Base-by-base conservation (phyloP, 2,888 invertebrate genomes). In the Omphaloscelis lunosa region DNA sequence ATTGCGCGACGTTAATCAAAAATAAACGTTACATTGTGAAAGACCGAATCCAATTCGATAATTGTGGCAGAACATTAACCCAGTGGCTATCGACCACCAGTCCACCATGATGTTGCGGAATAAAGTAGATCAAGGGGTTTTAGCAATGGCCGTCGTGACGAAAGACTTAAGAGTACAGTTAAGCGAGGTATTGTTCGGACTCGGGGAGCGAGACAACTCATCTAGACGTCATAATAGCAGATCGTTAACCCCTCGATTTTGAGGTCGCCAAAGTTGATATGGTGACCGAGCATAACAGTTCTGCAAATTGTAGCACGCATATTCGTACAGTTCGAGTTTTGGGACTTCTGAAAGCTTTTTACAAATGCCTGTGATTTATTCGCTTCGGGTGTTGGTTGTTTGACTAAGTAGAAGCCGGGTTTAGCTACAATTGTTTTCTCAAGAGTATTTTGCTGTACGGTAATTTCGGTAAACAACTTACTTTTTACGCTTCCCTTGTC, bases 201-300 rank as follows among this genome's bases (percentile, higher is more conserved):
- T 86, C 91, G 84, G 85, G 83, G 80, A 86, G 82, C 89, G 91
- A 91, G 90, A 91, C 92, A 87, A 58, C 91, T 90, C 89, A 85
- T 82, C 83, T 80, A 75, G 41, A 77, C 81, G 77, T 79, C 92
- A 91, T 93, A 91, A 93, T 92, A 91, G 89, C 83, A 85, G 93
- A 92, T 91, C 92, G 89, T 93, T 93, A 93, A 93, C 93, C 94
- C 87, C 83, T 85, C 79, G 78, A 84, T 86, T 85, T 80, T 84
- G 75, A 88, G 91, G 92, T 91, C 91, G 84, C 62, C 75, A 84
- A 68, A 86, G 82, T 85, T 87, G 88, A 89, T 88, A 88, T 85
- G 88, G 90, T 92, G 92, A 92, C 92, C 91, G 87, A 87, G 81
- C 89, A 71, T 66, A 73, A 77, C 70, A 68, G 72, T 73, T 71